Base-by-base conservation (phyloP, 2,797 vertebrate genomes). In the Characodon lateralis region DNA sequence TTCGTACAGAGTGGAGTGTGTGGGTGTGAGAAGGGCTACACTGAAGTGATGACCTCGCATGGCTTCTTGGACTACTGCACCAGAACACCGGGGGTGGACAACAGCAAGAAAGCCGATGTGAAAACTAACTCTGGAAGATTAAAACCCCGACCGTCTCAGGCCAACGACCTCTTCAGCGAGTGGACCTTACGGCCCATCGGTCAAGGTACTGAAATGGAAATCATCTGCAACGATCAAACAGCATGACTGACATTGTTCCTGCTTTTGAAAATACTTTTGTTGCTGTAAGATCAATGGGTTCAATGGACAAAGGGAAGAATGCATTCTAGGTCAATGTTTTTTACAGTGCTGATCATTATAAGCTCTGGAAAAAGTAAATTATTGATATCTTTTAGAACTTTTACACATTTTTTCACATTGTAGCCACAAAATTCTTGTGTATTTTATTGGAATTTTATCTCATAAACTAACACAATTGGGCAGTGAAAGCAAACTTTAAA, bases 11-110 rank as follows among this genome's bases (percentile, higher is more conserved):
- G 95, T 20, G 98, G 98, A 55, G 96, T 98, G 90, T 99, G 98
- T 75, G 97, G 97, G 71, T 99, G 98, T 90, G 97, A 98, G 92
- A 96, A 91, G 80, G 98, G 98, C 80, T 99, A 98, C 82, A 97
- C 95, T 0, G 98, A 99, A 94, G 97, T 99, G 89, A 97, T 99
- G 97, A 98, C 96, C 92, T 97, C 97, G 50, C 95, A 98, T 68
- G 98, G 98, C 56, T 94, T 98, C 87, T 93, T 99, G 94, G 98
- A 99, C 95, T 99, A 99, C 94, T 99, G 98, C 92, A 96, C 98
- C 91, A 97, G 97, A 94, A 96, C 98, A 35, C 98, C 98, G 0
- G 97, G 97, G 82, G 94, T 94, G 24, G 97, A 98, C 94, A 96
- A 95, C 93, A 97, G 96, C 93, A 98, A 97, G 93, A 99, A 99